phyloP scores from a whole-genome alignment of 2,888 invertebrate genomes.

The Amiota minor region DNA sequence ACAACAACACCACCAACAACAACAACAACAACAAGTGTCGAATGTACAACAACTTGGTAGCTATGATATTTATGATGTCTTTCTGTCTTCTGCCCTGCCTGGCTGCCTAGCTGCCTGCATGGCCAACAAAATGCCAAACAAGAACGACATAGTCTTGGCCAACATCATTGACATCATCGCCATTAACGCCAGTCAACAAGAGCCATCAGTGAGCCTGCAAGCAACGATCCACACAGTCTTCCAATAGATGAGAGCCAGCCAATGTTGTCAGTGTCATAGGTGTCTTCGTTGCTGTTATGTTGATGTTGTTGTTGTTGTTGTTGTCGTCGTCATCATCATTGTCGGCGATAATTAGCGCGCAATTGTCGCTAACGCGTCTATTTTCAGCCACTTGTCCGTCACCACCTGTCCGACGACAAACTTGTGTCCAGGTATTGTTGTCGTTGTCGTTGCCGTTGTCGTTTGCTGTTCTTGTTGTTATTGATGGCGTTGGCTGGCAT shows the following conservation, averaged over 20 bases:
- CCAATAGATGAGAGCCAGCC: too few relatives aligned
- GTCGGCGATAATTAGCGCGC: slow-evolving; percentile 59
- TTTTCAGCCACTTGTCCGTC: slow-evolving; percentile 21
- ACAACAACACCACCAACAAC: slow-evolving; percentile 11
- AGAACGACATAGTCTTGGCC: too few relatives aligned
- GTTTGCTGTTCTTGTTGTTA: background rate
- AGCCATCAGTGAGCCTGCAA: too few relatives aligned
- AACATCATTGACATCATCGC: too few relatives aligned
- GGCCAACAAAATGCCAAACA: slow-evolving; percentile 2
- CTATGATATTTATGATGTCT: slow-evolving; percentile 28
- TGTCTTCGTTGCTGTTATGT: background rate
- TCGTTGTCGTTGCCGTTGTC: background rate
- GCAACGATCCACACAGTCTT: too few relatives aligned
- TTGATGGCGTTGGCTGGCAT: background rate
- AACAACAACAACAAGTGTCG: slow-evolving; percentile 10
- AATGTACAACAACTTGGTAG: background rate
- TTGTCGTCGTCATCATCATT: background rate
- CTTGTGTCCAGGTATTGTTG: background rate
- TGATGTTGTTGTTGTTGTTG: background rate
- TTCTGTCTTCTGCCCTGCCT: background rate
- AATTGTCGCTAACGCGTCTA: slow-evolving; percentile 56
- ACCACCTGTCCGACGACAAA: background rate
- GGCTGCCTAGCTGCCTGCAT: background rate
- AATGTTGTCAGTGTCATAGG: too few relatives aligned
- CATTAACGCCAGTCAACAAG: too few relatives aligned